A percentile compares a stretch with the other conserved stretches of the same genome.
Evolutionary conservation across 1,140 invertebrate species (phyloP).

Genomic region (Tetramorium parvispinum): DNA sequence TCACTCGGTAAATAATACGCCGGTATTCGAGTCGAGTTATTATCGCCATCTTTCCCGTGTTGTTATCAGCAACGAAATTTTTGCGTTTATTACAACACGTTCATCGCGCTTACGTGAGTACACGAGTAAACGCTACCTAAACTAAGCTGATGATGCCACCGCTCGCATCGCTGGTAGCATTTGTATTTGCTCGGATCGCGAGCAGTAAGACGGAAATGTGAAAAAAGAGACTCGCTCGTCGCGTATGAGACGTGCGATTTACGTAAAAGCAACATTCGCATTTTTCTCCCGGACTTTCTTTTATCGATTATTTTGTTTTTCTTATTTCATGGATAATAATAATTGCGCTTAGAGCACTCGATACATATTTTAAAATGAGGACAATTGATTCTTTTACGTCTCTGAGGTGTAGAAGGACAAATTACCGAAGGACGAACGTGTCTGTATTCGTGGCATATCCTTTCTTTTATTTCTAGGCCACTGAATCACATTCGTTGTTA

Average conservation of each 20-base stretch:
- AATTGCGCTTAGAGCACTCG: not conserved
- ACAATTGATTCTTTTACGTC: not conserved
- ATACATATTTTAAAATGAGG: not conserved
- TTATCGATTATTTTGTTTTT: not conserved
- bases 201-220: not conserved
- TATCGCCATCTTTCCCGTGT: not conserved
- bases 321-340: not conserved
- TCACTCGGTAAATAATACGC: conserved; percentile 2
- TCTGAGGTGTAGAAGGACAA: conserved; percentile 7
- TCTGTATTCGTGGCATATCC: not conserved
- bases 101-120: not conserved
- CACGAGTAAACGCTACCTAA: not conserved
- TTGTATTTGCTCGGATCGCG: conserved; percentile 58
- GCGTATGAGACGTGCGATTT: not conserved
- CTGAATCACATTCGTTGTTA: conserved; percentile 19
- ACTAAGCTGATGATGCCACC: conserved; percentile 8
- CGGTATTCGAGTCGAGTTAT: not conserved
- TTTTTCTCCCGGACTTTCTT: not conserved
- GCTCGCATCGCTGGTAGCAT: conserved; percentile 40
- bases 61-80: not conserved
- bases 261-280: not conserved
- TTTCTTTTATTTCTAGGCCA: conserved; percentile 46
- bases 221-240: not conserved
- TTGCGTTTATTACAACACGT: conserved; percentile 4
- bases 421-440: conserved; percentile 14